Evolutionary conservation across 1,140 invertebrate genomes (phyloP), one percentile per base, ranked within the genome.

Genomic region (Diprion similis): DNA sequence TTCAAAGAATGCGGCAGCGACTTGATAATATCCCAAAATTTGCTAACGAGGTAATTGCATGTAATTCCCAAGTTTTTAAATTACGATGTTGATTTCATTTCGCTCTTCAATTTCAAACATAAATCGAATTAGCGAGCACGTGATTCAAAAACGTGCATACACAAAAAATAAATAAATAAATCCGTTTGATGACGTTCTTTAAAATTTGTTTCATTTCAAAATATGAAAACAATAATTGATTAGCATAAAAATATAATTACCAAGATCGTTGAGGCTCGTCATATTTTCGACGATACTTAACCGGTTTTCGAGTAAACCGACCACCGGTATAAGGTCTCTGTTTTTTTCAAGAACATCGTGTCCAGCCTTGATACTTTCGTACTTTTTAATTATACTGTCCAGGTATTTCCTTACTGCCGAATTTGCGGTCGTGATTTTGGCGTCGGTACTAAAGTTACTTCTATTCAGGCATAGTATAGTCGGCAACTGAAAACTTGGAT

Each of bases 211-310:
- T 68, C 64, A 37, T 18, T 24, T 69, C 19, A 18, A 72, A 66
- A 17, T n/a, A 24, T 17, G 10, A 64, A 64, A 64, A 64, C 1
- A 7, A 64, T 7, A 64, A 4, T 17, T 15, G 8, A 64, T 64
- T 15, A 15, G 13, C 59, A 18, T 64, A 15, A 15, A 15, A 15
- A 47, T 37, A 24, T 17, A 76, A 66, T 78, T 80, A 87, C 90
- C 81, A 48, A 92, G 78, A 46, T 91, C 89, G 71, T 86, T 75
- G 71, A 91, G 81, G 81, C 75, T 87, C 18, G 80, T 74, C 1
- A 90, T 80, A 79, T 88, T 88, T 64, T 90, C 80, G 6, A 86
- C 13, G 37, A 90, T 73, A 2, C 78, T 73, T 10, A 80, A 67
- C 24, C 88, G 83, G 73, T 88, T 70, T n/a, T 84, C 69, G 18